Percentiles rank a stretch among this genome's conserved stretches.
Evolutionary conservation across 2,113 vertebrate species (phyloP).

Genomic region (Monopterus albus): DNA sequence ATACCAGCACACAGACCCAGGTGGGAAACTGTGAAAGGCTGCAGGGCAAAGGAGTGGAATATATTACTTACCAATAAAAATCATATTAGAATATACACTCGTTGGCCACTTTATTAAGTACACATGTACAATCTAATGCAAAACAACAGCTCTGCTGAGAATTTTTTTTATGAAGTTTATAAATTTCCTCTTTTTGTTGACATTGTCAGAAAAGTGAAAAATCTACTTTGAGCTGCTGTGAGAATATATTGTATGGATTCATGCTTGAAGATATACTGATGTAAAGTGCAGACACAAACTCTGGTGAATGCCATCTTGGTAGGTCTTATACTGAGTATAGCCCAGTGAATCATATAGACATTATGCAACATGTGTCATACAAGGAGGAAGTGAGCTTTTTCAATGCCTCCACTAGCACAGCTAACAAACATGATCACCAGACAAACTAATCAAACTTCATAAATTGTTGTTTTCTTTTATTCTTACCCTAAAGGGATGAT

Average conservation of each 20-base stretch:
- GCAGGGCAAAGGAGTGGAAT: conserved; percentile 24
- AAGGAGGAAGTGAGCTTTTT: not conserved
- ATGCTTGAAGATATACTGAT: no score
- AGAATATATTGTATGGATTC: no score
- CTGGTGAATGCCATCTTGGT: not conserved
- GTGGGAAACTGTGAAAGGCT: conserved; percentile 93
- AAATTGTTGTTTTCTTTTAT: not conserved
- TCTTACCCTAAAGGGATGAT: not conserved
- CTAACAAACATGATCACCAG: not conserved
- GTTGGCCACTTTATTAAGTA: no score
- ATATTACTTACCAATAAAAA: not conserved
- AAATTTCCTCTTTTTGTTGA: no score
- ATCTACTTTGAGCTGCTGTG: no score
- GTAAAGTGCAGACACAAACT: no score
- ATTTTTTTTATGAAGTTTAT: no score
- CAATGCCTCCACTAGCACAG: not conserved
- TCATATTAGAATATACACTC: not conserved
- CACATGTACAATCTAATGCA: no score
- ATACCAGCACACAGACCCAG: conserved; percentile 93
- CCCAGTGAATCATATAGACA: conserved; percentile 8
- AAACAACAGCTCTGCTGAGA: no score
- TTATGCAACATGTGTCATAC: conserved; percentile 47
- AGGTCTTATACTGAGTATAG: not conserved
- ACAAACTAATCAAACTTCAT: not conserved
- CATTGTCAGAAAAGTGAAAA: no score